Conservation (phyloP, 2,113 vertebrate genomes). For the Erythrocercus mccallii region DNA sequence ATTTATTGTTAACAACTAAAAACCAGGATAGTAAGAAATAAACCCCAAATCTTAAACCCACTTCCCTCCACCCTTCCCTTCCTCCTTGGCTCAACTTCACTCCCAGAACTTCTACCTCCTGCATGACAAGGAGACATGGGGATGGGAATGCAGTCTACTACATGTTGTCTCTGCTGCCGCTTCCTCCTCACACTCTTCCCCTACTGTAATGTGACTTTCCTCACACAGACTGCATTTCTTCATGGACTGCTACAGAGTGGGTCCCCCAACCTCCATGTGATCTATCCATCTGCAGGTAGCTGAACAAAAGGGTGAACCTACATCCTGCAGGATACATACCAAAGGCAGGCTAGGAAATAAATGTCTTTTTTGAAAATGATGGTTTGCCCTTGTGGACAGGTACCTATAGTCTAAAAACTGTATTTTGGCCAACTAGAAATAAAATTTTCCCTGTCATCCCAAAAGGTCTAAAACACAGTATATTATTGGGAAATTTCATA, state of each 20-base stretch:
- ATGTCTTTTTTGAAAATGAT: neutral
- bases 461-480: neutral
- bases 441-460: neutral
- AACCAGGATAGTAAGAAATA: neutral
- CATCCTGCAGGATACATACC: neutral
- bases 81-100: neutral
- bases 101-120: neutral
- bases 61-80: fast-evolving
- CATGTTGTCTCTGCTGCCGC: neutral
- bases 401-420: neutral
- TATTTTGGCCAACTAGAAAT: neutral
- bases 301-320: neutral
- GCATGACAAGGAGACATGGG: neutral
- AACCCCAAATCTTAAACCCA: neutral
- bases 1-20: neutral
- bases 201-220: neutral
- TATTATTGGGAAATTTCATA: neutral
- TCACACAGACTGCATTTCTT: neutral
- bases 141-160: neutral
- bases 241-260: neutral
- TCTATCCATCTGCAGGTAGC: neutral
- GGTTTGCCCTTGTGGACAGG: neutral
- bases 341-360: neutral
- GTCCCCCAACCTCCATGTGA: neutral
- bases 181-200: neutral